Conservation (phyloP, 2,888 invertebrate genomes). For the Sicus ferrugineus region DNA sequence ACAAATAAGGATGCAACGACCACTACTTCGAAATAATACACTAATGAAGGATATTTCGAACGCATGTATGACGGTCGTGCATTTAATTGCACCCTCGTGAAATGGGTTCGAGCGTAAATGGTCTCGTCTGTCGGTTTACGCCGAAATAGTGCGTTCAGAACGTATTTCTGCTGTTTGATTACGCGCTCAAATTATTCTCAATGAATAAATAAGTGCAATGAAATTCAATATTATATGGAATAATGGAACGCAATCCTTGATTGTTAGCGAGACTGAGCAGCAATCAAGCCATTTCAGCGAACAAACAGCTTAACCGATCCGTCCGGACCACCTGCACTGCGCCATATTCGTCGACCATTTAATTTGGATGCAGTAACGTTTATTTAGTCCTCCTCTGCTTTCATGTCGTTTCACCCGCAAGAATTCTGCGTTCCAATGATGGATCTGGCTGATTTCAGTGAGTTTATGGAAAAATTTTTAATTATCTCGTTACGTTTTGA, state of each 20-base stretch:
- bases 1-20: background rate
- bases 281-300: conserved; percentile 26
- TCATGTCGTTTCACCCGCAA: background rate
- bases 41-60: background rate
- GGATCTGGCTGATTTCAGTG: conserved; percentile 11
- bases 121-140: background rate
- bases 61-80: background rate
- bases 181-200: conserved; percentile 28
- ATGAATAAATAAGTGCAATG: conserved; percentile 20
- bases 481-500: conserved; percentile 13
- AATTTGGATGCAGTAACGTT: conserved; percentile 5
- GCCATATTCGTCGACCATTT: conserved; percentile 1
- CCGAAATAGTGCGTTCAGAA: background rate
- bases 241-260: conserved; percentile 16
- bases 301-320: conserved; percentile 18
- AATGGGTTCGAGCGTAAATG: background rate
- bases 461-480: conserved; percentile 27
- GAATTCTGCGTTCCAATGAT: no score
- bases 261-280: conserved; percentile 17
- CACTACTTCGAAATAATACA: background rate
- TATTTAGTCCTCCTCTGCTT: background rate
- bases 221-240: conserved; percentile 10
- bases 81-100: background rate
- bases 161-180: conserved; percentile 25
- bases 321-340: background rate